phyloP scores from a whole-genome alignment of 2,888 invertebrate species.

The Cosmia pyralina region DNA sequence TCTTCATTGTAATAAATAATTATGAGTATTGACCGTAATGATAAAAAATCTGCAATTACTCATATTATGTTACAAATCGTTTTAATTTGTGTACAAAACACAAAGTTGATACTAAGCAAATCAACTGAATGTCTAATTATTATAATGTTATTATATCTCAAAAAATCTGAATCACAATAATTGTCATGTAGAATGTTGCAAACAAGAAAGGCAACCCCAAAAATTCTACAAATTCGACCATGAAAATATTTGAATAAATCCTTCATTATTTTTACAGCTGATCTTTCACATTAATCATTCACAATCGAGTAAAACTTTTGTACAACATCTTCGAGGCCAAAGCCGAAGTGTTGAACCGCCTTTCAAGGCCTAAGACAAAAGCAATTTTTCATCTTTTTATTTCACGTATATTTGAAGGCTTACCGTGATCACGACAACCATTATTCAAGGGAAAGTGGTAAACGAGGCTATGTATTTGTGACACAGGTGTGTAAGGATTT shows the following conservation, averaged over 20 bases:
- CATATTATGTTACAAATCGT: not conserved
- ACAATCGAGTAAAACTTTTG: constrained; percentile 36
- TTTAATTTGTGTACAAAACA: not conserved
- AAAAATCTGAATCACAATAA: not conserved
- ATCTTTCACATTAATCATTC: constrained; percentile 33
- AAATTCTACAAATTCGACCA: not conserved
- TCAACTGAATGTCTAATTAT: not conserved
- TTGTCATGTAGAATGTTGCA: not conserved
- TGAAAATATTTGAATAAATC: not conserved
- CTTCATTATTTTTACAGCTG: constrained; percentile 10
- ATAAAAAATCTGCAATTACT: not conserved
- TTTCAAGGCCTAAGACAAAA: constrained; percentile 35
- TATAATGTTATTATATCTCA: too few relatives aligned
- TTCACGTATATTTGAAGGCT: constrained; percentile 32
- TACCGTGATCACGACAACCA: constrained; percentile 33
- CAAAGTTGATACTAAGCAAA: not conserved
- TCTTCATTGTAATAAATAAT: constrained; percentile 1
- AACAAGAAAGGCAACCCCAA: not conserved
- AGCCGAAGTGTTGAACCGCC: constrained; percentile 24
- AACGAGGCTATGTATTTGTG: constrained; percentile 12
- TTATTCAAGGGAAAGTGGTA: constrained; percentile 34
- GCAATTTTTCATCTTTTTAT: constrained; percentile 55
- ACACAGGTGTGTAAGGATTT: constrained; percentile 7
- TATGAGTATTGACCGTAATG: not conserved
- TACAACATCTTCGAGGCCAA: constrained; percentile 24